Conservation (phyloP, 2,113 vertebrate species). For the Ellobius talpinus region DNA sequence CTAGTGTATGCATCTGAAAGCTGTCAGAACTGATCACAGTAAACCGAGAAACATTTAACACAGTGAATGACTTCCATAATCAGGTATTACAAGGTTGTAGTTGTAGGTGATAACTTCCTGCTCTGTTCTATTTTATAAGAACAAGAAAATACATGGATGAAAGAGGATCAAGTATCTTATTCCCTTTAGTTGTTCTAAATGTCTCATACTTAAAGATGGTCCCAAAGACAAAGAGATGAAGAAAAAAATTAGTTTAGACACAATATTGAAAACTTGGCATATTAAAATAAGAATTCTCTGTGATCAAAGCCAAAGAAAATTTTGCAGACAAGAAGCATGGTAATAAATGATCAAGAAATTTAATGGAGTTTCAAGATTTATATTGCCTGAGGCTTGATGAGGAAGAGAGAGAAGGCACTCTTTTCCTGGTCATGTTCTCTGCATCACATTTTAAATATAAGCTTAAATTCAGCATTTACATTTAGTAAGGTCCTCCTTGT, state of each 20-base stretch:
- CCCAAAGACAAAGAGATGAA: constrained; percentile 28
- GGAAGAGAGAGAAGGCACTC: neutral
- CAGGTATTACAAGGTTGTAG: neutral
- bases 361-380: constrained; percentile 43
- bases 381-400: neutral
- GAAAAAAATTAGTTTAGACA: constrained; percentile 62
- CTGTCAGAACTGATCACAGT: constrained; percentile 52
- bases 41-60: neutral
- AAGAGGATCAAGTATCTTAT: constrained; percentile 40
- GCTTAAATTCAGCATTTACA: neutral
- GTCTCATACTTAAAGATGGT: neutral
- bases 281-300: constrained; percentile 14
- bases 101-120: constrained; percentile 24
- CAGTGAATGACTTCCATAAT: constrained; percentile 54
- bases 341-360: constrained; percentile 55
- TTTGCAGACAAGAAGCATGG: constrained; percentile 1
- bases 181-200: constrained; percentile 58
- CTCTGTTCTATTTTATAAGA: constrained; percentile 53
- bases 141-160: constrained; percentile 39
- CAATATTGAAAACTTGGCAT: neutral
- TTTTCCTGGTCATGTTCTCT: neutral
- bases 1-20: neutral
- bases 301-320: constrained; percentile 65
- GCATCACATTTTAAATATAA: neutral
- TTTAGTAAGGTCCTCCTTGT: neutral